Base-by-base conservation (phyloP, 2,888 invertebrate genomes). In the Microctonus brassicae region DNA sequence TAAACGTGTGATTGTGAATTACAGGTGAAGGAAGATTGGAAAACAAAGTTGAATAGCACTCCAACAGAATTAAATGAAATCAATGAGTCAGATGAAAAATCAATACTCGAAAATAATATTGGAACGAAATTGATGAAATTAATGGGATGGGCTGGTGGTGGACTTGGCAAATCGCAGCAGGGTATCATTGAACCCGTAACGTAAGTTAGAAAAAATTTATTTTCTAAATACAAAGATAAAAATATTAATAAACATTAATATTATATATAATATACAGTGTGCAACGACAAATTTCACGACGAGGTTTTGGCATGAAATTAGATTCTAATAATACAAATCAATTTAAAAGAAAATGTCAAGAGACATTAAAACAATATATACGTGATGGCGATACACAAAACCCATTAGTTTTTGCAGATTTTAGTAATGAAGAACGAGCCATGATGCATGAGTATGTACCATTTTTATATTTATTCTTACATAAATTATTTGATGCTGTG, bases 391-490 rank as follows among this genome's bases (percentile, higher is more conserved):
- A 76, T 39, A 79, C 82, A 69, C 80, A 90, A 73, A 84, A 88
- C 0, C 93, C 93, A 82, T 86, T 93, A 57, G 90, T 89, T 60
- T 91, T 91, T 76, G 88, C 90, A 34, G 91, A 92, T 70, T 93
- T 93, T 82, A 88, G 89, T 0, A 92, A 91, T 76, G 92, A 92
- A 0, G 93, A 93, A 79, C 87, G 93, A 24, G 91, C 90, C 0
- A 74, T 86, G 0, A 85, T 93, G 67, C 93, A 93, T 80, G 87
- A 89, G 88, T 91, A 85, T 83, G 83, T 75, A 67, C 33, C 17
- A 55, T 13, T 29, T 34, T 11, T 39, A 20, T 47, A 29, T 29
- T 29, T 29, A n/a, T n/a, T 60, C 6, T 62, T 65, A 34, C 36
- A 65, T 24, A 52, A n/a, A 53, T 65, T 9, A 47, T 34, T 34